A percentile compares a stretch with the other conserved stretches of the same genome.
Evolutionary conservation across 2,888 invertebrate species (phyloP).

Genomic region (Agonopterix alstromeriana): DNA sequence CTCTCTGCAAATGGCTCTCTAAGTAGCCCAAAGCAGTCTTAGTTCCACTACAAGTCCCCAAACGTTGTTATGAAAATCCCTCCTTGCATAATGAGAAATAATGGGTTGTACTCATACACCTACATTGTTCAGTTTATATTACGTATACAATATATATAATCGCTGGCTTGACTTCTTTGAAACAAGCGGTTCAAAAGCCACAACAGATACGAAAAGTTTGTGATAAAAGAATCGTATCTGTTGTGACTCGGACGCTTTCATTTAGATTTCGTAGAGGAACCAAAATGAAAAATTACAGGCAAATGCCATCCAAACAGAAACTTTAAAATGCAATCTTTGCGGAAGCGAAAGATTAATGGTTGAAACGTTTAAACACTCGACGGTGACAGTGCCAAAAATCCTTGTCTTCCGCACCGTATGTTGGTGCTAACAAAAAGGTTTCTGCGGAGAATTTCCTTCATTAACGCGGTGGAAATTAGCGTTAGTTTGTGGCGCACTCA

Average conservation of each 20-base stretch:
- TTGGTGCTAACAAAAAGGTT: constrained; percentile 53
- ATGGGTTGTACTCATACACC: constrained; percentile 18
- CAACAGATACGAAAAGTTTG: constrained; percentile 20
- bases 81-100: constrained; percentile 44
- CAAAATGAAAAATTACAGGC: constrained; percentile 50
- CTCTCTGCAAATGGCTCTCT: constrained; percentile 64
- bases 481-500: constrained; percentile 53
- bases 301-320: constrained; percentile 56
- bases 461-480: constrained; percentile 62
- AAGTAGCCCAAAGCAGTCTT: constrained; percentile 62
- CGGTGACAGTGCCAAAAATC: constrained; percentile 64
- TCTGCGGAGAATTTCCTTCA: constrained; percentile 54
- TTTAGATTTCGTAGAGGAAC: constrained; percentile 34
- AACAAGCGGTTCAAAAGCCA: constrained; percentile 12
- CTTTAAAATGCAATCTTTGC: constrained; percentile 68
- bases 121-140: too few relatives aligned
- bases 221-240: constrained; percentile 11
- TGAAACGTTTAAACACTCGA: constrained; percentile 52
- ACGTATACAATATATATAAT: constrained; percentile 8
- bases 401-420: constrained; percentile 32
- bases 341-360: constrained; percentile 62
- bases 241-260: constrained; percentile 27
- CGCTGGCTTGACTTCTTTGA: constrained; percentile 23
- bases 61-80: constrained; percentile 56
- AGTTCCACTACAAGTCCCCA: constrained; percentile 37